Percentiles rank a stretch among this genome's conserved stretches.
These are phyloP conservation scores for Pachydiplax longipennis DNA, from an alignment of 2,888 invertebrate genomes.

Conservation along the genomic window DNA sequence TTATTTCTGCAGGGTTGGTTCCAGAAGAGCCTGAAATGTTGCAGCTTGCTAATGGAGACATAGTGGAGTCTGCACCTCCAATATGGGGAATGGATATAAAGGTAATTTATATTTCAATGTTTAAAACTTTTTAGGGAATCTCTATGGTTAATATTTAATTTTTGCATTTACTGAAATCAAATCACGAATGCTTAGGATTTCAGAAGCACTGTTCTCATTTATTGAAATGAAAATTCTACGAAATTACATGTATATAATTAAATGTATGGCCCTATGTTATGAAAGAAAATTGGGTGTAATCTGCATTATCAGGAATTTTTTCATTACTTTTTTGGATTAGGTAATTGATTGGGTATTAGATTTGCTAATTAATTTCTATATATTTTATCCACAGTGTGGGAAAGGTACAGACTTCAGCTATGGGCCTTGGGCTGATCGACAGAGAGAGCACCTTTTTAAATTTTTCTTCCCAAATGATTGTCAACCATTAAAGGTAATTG, in stretches of 20 bases:
- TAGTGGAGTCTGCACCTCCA: conserved; percentile 91
- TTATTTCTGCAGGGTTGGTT: conserved; percentile 67
- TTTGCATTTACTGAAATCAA: no score
- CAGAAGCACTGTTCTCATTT: no score
- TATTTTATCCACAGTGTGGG: conserved; percentile 68
- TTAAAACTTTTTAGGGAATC: no score
- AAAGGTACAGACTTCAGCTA: conserved; percentile 97
- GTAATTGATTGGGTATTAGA: not conserved
- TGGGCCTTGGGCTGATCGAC: conserved; percentile 98
- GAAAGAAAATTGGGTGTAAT: no score
- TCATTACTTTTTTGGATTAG: not conserved
- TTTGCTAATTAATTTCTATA: not conserved
- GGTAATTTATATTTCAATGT: conserved; percentile 55
- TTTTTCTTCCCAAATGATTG: conserved; percentile 95
- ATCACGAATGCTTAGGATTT: no score
- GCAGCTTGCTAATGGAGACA: conserved; percentile 89
- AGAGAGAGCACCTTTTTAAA: conserved; percentile 92
- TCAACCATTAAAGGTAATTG: conserved; percentile 70
- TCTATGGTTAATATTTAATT: no score
- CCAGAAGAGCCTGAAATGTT: conserved; percentile 91
- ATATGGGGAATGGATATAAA: conserved; percentile 96
- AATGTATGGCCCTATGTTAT: no score
- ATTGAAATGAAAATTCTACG: no score
- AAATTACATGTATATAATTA: no score
- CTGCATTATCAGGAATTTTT: not conserved